These are phyloP conservation scores for Colletes latitarsis DNA, from an alignment of 1,140 invertebrate species.

Conservation along the genomic window DNA sequence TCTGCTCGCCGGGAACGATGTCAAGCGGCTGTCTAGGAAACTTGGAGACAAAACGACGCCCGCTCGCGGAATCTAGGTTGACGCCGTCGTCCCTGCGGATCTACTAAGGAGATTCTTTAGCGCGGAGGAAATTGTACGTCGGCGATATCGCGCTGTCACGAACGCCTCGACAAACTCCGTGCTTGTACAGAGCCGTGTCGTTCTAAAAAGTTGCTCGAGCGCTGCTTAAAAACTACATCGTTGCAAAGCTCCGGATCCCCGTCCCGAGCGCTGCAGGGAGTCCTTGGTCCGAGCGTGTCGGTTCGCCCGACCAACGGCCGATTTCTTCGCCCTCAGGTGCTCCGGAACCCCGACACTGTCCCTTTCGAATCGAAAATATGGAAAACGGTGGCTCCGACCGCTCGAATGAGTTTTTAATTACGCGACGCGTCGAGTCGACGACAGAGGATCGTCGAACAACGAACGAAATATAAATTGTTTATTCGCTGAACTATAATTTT, in stretches of 20 bases:
- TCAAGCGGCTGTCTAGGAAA: constrained; percentile 51
- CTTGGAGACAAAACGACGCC: constrained; percentile 48
- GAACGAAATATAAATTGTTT: too few relatives aligned
- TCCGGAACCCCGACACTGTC: too few relatives aligned
- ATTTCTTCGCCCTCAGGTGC: too few relatives aligned
- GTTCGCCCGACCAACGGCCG: too few relatives aligned
- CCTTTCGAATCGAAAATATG: too few relatives aligned
- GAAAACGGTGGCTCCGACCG: too few relatives aligned
- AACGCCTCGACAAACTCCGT: constrained; percentile 17
- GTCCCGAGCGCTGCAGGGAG: too few relatives aligned
- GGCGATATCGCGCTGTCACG: constrained; percentile 28
- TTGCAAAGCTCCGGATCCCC: not conserved
- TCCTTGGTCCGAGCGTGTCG: too few relatives aligned
- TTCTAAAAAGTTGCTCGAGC: constrained; percentile 10
- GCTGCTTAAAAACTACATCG: constrained; percentile 17
- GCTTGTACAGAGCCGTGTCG: constrained; percentile 14
- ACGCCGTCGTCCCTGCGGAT: constrained; percentile 39
- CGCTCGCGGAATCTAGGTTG: constrained; percentile 39
- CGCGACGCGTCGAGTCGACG: too few relatives aligned
- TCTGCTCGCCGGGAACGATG: constrained; percentile 37
- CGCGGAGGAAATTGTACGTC: constrained; percentile 27
- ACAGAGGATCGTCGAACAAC: too few relatives aligned
- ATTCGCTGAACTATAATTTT: too few relatives aligned
- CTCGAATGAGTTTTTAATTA: too few relatives aligned
- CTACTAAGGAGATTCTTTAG: constrained; percentile 35